Base-by-base conservation (phyloP, 92 coral and sea anemone species). In the Heteractis magnifica region DNA sequence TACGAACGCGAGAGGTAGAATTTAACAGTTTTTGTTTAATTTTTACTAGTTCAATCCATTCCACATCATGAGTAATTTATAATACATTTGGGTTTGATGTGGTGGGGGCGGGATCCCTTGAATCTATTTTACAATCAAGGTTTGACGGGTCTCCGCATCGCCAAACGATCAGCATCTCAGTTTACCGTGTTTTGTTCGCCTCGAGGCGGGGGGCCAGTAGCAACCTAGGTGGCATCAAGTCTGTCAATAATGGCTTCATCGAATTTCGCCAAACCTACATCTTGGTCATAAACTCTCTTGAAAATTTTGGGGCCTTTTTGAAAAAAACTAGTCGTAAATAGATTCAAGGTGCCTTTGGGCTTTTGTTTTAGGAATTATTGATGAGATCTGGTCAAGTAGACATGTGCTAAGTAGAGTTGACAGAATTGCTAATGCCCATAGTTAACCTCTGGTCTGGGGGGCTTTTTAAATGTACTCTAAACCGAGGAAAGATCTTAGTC, bases 81-180 rank as follows among this genome's bases (percentile, higher is more conserved):
- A 77, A 85, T 85, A 6, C 83, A 85, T 85, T 59, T 49, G 51
- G 62, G 78, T 72, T 79, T 10, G 82, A 64, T 65, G 83, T 18
- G 56, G 75, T 70, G 88, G 79, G 59, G 88, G 88, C 88, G 88
- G 88, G 88, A 77, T n/a, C 14, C 51, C 73, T 16, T 23, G 83
- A 48, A 87, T 93, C 92, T 89, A 85, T 91, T 93, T 91, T 91
- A 91, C 84, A 82, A 84, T 87, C 82, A 65, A 78, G 70, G 87
- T 62, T 83, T 91, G 97, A 93, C 92, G 86, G 81, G 85, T 72
- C 77, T 87, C 71, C 81, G 87, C 84, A 87, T 90, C 82, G 90
- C 91, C 68, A 76, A 62, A 76, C 56, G 77, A 77, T 84, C 83
- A 51, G 15, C 72, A 52, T 85, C 88, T 62, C 65, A 53, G n/a